Percentiles rank a stretch among this genome's conserved stretches.
These are phyloP conservation scores for Drosophila pectinifera DNA, from an alignment of 1,140 invertebrate species.

Conservation along the genomic window DNA sequence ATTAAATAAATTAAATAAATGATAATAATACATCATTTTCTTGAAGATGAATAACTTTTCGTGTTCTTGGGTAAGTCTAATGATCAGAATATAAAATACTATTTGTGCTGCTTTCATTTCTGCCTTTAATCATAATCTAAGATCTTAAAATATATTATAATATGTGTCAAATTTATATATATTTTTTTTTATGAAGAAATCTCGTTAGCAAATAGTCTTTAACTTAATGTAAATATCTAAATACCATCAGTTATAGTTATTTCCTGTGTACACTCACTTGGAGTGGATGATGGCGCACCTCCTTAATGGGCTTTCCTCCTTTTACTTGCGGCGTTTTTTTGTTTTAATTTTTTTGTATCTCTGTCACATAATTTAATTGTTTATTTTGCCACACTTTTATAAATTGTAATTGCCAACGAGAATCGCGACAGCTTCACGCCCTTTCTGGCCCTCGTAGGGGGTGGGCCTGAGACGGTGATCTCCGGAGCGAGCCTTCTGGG, in stretches of 20 bases:
- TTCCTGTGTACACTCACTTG: slow-evolving; percentile 24
- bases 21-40: too few relatives aligned
- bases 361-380: slow-evolving; percentile 67
- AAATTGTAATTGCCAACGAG: slow-evolving; percentile 68
- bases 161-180: too few relatives aligned
- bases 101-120: too few relatives aligned
- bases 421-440: slow-evolving; percentile 60
- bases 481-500: slow-evolving; percentile 33
- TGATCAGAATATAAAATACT: too few relatives aligned
- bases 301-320: slow-evolving; percentile 23
- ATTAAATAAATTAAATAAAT: neutral
- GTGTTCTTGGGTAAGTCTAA: too few relatives aligned
- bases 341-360: neutral
- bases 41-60: too few relatives aligned
- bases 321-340: neutral
- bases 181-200: too few relatives aligned
- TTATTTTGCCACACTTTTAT: slow-evolving; percentile 62
- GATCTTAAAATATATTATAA: neutral
- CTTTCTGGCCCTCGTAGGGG: slow-evolving; percentile 14
- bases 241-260: neutral
- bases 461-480: slow-evolving; percentile 35
- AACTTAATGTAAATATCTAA: neutral
- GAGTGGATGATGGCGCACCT: slow-evolving; percentile 41
- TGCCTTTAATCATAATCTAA: neutral
- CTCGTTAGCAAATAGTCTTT: too few relatives aligned